Evolutionary conservation across 2,888 invertebrate genomes (phyloP), one percentile per base, ranked within the genome.

Genomic region (Troilus luridus): DNA sequence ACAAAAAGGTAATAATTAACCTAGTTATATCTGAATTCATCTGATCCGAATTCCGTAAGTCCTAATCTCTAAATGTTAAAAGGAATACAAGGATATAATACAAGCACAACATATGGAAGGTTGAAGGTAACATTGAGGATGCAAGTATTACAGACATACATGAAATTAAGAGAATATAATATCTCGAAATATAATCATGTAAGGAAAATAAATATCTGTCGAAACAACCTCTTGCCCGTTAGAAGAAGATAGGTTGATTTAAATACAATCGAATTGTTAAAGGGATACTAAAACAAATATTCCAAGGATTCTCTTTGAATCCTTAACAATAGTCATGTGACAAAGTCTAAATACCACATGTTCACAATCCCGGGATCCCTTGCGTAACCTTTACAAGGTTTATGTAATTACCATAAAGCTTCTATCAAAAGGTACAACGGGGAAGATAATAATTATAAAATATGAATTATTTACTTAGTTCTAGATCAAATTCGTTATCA

Each of bases 401-500:
- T 17, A 27, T 77, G 17, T 41, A 14, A 77, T 77, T 77, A 77
- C 19, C 72, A 77, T 27, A 41, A 41, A 77, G 41, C 72, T 77
- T 19, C 72, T 41, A 8, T 17, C 27, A 27, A 6, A 77, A 77
- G 17, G 11, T 41, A 77, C 72, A 41, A 77, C 72, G 41, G 17
- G 27, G 8, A 41, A 77, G 72, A 77, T 77, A 77, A 77, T 41
- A 77, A 77, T 77, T 77, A 77, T 77, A 77, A 77, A 41, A 77
- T 77, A 77, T 77, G 72, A 77, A 77, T 77, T 77, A 77, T 77
- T 27, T 77, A 77, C 72, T 77, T 77, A 77, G 17, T 77, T 41
- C 17, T 77, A 41, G 72, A 77, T 77, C 27, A 77, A 77, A 77
- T 77, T 77, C 9, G 27, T 77, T 77, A 77, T 77, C 72, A 41